Evolutionary conservation across 2,113 vertebrate genomes (phyloP).

Genomic region (Pterocles burchelli): DNA sequence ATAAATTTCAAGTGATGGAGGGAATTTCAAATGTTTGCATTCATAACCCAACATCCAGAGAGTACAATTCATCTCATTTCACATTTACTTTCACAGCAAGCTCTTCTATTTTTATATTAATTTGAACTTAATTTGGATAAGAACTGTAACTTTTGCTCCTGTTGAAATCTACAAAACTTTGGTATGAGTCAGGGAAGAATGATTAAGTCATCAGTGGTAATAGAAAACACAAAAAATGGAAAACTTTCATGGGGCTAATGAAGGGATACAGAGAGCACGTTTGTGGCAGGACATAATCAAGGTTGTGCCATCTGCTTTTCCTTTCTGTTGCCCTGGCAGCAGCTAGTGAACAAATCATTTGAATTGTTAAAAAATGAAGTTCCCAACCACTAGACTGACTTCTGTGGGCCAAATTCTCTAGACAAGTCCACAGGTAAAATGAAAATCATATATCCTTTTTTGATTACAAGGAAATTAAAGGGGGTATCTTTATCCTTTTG

Average conservation of each 20-base stretch:
- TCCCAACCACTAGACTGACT: not conserved
- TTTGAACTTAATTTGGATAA: not conserved
- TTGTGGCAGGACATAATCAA: not conserved
- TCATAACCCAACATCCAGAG: not conserved
- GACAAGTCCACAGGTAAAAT: not conserved
- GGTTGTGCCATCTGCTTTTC: not conserved
- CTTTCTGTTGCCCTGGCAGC: not conserved
- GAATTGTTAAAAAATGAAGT: not conserved
- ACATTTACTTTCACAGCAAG: not conserved
- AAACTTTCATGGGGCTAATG: not conserved
- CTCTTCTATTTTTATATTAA: not conserved
- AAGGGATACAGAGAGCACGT: not conserved
- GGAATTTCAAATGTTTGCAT: not conserved
- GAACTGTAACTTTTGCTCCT: not conserved
- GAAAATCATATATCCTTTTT: rapidly evolving
- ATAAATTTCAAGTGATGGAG: not conserved
- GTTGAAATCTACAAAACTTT: not conserved
- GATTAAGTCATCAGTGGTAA: not conserved
- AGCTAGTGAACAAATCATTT: not conserved
- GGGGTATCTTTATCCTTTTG: not conserved
- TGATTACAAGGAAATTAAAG: not conserved
- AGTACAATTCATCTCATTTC: not conserved
- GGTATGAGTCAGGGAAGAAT: not conserved
- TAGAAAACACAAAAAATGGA: not conserved
- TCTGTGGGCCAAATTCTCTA: not conserved